A percentile compares a stretch with the other conserved stretches of the same genome.
Conservation (phyloP, 1,140 invertebrate genomes). For the Habropoda laboriosa region DNA sequence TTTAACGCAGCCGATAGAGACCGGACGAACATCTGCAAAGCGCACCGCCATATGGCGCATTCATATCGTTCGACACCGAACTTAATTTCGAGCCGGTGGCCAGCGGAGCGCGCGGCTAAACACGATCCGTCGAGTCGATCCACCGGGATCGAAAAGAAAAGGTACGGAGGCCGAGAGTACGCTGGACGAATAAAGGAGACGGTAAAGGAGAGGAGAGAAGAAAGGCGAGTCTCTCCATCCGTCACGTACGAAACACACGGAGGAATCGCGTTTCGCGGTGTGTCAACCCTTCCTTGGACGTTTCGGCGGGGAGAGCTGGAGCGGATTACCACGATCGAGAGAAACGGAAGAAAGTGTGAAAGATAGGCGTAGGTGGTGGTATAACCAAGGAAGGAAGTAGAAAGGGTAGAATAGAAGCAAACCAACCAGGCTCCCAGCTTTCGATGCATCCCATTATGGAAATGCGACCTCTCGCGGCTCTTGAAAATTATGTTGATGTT, state of each 20-base stretch:
- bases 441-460: conserved; percentile 79
- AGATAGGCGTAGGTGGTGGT: conserved; percentile 18
- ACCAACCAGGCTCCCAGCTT: conserved; percentile 64
- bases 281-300: conserved; percentile 51
- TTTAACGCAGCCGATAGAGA: background rate
- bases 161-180: background rate
- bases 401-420: conserved; percentile 52
- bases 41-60: conserved; percentile 5
- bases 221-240: conserved; percentile 48
- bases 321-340: conserved; percentile 23
- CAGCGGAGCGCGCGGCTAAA: background rate
- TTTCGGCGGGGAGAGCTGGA: conserved; percentile 42
- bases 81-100: conserved; percentile 14
- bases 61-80: background rate
- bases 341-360: background rate
- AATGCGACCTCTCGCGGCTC: conserved; percentile 75
- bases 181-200: background rate
- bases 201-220: background rate
- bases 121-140: background rate
- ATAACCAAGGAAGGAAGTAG: conserved; percentile 14
- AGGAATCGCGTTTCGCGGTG: conserved; percentile 44
- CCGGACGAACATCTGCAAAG: background rate
- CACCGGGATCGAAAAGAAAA: background rate
- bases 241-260: conserved; percentile 48
- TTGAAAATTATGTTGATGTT: conserved; percentile 79